These are phyloP conservation scores for Geodia barretti DNA, from an alignment of 37 sponge, comb jelly and placozoan genomes.

Conservation along the genomic window DNA sequence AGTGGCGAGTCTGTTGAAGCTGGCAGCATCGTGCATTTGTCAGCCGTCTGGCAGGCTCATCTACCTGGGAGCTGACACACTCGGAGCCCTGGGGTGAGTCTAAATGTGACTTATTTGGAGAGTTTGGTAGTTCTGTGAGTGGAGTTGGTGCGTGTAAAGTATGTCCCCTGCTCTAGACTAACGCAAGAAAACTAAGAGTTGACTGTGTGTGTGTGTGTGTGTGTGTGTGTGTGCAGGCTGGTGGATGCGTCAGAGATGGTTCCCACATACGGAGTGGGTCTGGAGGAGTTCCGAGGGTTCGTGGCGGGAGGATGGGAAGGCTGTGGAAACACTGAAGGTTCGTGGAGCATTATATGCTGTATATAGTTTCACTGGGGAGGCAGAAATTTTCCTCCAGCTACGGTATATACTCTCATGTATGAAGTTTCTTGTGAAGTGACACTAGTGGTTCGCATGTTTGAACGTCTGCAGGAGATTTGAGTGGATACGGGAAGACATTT, in stretches of 20 bases:
- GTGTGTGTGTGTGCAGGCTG: constrained; percentile 11
- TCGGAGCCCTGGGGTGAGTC: constrained; percentile 50
- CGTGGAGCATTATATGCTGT: not conserved
- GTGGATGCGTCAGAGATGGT: constrained; percentile 78
- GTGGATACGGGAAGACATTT: constrained; percentile 13
- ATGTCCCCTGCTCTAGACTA: too few relatives aligned
- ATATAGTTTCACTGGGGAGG: not conserved
- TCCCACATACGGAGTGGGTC: constrained; percentile 56
- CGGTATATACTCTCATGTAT: too few relatives aligned
- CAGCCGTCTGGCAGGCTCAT: constrained; percentile 54
- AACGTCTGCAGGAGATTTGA: constrained; percentile 34
- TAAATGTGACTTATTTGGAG: too few relatives aligned
- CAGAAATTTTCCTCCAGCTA: not conserved
- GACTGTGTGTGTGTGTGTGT: too few relatives aligned
- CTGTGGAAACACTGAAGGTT: constrained; percentile 39
- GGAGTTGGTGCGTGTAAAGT: too few relatives aligned
- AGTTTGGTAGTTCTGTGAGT: too few relatives aligned
- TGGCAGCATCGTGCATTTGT: constrained; percentile 31
- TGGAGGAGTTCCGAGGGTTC: constrained; percentile 62
- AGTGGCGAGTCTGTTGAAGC: constrained; percentile 19
- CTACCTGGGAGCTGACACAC: constrained; percentile 44
- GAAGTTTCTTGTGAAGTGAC: too few relatives aligned
- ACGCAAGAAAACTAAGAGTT: too few relatives aligned
- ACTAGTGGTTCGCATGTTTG: too few relatives aligned
- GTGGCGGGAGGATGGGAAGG: constrained; percentile 52